These are phyloP conservation scores for Carassius carassius DNA, from an alignment of 2,113 vertebrate genomes.

Conservation along the genomic window DNA sequence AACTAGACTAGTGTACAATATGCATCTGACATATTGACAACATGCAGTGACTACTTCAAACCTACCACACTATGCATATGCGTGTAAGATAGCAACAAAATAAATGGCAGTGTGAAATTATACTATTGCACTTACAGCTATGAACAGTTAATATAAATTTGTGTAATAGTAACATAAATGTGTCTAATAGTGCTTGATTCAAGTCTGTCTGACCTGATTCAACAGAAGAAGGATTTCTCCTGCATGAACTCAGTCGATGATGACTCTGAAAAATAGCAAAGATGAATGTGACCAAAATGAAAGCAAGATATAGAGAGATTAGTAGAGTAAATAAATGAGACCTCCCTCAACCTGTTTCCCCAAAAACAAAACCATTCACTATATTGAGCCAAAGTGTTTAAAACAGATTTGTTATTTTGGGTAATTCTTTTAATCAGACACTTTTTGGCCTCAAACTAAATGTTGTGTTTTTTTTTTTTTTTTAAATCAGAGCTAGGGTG, in stretches of 20 bases:
- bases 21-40: background rate
- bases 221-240: constrained; percentile 96
- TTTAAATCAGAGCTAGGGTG: background rate
- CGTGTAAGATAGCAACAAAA: background rate
- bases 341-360: background rate
- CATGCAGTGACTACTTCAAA: background rate
- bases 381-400: background rate
- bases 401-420: background rate
- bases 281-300: background rate
- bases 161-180: background rate
- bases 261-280: constrained; percentile 74
- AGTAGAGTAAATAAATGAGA: background rate
- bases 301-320: background rate
- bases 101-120: background rate
- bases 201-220: constrained; percentile 83
- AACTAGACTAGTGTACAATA: background rate
- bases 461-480: background rate
- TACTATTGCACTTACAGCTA: background rate
- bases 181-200: background rate
- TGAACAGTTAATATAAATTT: background rate
- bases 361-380: background rate
- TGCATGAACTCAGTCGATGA: constrained; percentile 84
- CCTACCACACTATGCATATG: background rate
- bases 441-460: background rate
- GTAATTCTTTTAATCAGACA: background rate